Conservation (phyloP, 2,113 vertebrate species). For the Balaenoptera acutorostrata region DNA sequence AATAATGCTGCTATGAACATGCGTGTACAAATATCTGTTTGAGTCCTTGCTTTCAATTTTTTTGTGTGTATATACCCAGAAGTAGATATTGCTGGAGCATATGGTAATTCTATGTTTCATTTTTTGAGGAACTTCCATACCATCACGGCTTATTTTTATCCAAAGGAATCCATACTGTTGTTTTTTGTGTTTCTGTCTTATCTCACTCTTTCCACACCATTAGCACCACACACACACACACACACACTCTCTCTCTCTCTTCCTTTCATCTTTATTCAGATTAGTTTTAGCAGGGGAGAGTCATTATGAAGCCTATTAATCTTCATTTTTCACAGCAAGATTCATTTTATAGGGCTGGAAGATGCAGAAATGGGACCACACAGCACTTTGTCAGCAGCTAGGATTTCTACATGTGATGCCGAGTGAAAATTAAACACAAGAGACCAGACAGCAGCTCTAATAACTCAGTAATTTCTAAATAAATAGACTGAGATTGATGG, state of each 20-base stretch:
- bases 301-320: conserved; percentile 85
- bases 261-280: conserved; percentile 74
- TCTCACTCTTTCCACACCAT: neutral
- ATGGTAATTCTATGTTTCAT: neutral
- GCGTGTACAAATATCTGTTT: neutral
- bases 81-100: neutral
- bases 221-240: neutral
- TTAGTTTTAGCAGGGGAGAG: conserved; percentile 77
- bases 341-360: conserved; percentile 78
- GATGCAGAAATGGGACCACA: conserved; percentile 75
- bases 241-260: neutral
- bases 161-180: neutral
- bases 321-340: conserved; percentile 84
- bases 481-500: conserved; percentile 82
- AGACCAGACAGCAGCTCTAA: conserved; percentile 78
- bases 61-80: neutral
- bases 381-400: conserved; percentile 70
- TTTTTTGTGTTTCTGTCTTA: neutral
- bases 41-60: neutral
- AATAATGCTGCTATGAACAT: neutral
- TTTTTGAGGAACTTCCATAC: neutral
- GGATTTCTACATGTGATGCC: conserved; percentile 80
- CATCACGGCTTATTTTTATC: conserved; percentile 25
- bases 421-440: conserved; percentile 82
- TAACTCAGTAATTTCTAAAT: conserved; percentile 82